Evolutionary conservation across 2,797 vertebrate species (phyloP), one percentile per base, ranked within the genome.

Genomic region (Cichlasoma orientale): DNA sequence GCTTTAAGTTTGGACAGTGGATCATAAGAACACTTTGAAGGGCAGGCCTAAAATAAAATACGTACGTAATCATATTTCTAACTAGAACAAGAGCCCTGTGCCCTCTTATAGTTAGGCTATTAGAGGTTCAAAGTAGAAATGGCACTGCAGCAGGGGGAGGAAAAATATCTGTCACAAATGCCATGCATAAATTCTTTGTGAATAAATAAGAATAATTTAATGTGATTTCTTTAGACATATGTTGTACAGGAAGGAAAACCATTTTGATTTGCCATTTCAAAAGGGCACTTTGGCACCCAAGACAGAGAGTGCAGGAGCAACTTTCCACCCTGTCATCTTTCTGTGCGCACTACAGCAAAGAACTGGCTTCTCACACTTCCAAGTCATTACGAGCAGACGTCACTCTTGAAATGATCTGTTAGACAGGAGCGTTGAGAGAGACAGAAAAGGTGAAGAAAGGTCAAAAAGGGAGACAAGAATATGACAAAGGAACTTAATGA

Each of bases 191-290:
- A 76, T 1, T 47, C 4, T 44, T 76, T 53, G 58, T 21, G 44
- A 10, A 44, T 56, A 36, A 59, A 31, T 55, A 54, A 56, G 10
- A 23, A 71, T 14, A 0, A 63, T 41, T 57, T 36, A 53, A 11
- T 54, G 11, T 52, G 55, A 71, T 69, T 41, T 68, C 2, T n/a
- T 74, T 27, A 47, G 25, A 61, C 25, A 25, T 25, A 66, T 66
- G 38, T 66, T 66, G 16, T 47, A 14, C 9, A 66, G 61, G 5
- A 66, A 47, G 31, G 10, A 59, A 78, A 53, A 33, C 16, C 13
- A 50, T 57, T 54, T 19, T 50, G 41, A 75, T 61, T 66, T 79
- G 52, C 29, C 23, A 71, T 84, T 77, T 87, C 25, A 77, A 80
- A 83, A 83, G 47, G 56, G 41, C 69, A 72, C 36, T 55, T 69